These are phyloP conservation scores for Himalopsyche kuldschensis DNA, from an alignment of 2,888 invertebrate genomes.

Conservation along the genomic window DNA sequence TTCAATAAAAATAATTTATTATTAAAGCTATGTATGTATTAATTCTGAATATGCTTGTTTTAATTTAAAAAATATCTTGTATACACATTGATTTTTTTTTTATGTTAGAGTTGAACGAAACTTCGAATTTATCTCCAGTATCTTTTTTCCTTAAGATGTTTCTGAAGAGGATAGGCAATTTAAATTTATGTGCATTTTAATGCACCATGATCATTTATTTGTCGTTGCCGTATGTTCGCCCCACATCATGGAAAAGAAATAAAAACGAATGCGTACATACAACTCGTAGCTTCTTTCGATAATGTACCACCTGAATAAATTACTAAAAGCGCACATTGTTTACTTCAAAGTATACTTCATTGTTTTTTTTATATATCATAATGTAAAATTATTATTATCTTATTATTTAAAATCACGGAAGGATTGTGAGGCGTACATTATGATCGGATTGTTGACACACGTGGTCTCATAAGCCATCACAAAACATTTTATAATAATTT, in stretches of 20 bases:
- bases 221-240: not conserved
- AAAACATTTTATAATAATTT: too few relatives aligned
- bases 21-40: too few relatives aligned
- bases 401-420: too few relatives aligned
- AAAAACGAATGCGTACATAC: not conserved
- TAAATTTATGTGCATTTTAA: conserved; percentile 32
- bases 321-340: not conserved
- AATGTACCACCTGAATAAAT: not conserved
- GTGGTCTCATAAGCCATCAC: too few relatives aligned
- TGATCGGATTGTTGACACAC: too few relatives aligned
- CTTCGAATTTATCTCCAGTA: not conserved
- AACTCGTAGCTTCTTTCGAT: not conserved
- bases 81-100: too few relatives aligned
- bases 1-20: too few relatives aligned
- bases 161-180: conserved; percentile 10
- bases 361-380: not conserved
- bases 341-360: not conserved
- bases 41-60: too few relatives aligned
- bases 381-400: too few relatives aligned
- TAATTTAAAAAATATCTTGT: too few relatives aligned
- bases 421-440: too few relatives aligned
- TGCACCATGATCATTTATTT: conserved; percentile 2
- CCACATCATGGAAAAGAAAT: not conserved
- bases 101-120: not conserved
- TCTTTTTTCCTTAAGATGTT: not conserved